Evolutionary conservation across 1,140 invertebrate genomes (phyloP).

Genomic region (Ooceraea biroi): DNA sequence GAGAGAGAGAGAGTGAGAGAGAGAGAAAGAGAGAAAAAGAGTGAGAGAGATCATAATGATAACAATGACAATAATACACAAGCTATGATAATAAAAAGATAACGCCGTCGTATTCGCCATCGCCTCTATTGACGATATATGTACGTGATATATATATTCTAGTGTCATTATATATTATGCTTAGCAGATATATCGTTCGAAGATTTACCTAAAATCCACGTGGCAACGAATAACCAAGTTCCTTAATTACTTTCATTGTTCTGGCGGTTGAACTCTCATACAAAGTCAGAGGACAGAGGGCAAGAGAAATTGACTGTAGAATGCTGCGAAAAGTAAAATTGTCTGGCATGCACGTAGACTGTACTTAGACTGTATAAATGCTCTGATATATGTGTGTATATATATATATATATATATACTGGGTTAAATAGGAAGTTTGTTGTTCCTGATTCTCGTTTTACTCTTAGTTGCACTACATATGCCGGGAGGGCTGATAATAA

Average conservation of each 20-base stretch:
- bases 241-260: constrained; percentile 85
- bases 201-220: constrained; percentile 82
- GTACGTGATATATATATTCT: constrained; percentile 77
- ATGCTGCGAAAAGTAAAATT: constrained; percentile 60
- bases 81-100: constrained; percentile 60
- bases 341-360: background rate
- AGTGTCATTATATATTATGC: constrained; percentile 79
- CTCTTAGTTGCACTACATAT: background rate
- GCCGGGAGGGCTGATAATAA: too few relatives aligned
- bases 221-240: constrained; percentile 84
- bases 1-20: too few relatives aligned
- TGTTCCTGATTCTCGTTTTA: constrained; percentile 7
- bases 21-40: too few relatives aligned
- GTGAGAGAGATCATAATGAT: constrained; percentile 58
- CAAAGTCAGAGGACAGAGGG: constrained; percentile 74
- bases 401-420: too few relatives aligned
- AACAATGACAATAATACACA: constrained; percentile 71
- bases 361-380: constrained; percentile 33
- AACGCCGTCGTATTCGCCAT: constrained; percentile 69
- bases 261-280: constrained; percentile 82
- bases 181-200: constrained; percentile 81
- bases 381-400: background rate
- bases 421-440: constrained; percentile 10
- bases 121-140: constrained; percentile 71
- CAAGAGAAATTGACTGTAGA: constrained; percentile 39